phyloP scores from a whole-genome alignment of 2,888 invertebrate species.

The Melanotus villosus region DNA sequence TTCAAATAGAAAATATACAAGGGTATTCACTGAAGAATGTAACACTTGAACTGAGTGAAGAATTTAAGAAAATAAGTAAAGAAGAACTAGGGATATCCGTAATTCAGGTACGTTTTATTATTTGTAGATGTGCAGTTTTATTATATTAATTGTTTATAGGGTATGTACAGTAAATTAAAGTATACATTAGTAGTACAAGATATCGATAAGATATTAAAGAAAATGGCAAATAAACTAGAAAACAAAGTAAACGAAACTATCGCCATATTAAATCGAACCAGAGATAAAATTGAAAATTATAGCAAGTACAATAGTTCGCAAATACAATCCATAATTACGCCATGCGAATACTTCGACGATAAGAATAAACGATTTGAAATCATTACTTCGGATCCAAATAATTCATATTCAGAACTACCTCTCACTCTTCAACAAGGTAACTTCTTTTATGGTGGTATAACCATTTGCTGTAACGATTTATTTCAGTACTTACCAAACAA shows the following conservation, averaged over 20 bases:
- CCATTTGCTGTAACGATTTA: not conserved
- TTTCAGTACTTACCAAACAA: conserved; percentile 60
- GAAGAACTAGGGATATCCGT: conserved; percentile 63
- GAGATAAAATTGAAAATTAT: conserved; percentile 58
- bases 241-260: conserved; percentile 62
- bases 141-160: conserved; percentile 53
- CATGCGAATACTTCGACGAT: conserved; percentile 51
- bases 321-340: conserved; percentile 52
- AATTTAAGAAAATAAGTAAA: conserved; percentile 60
- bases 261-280: conserved; percentile 60
- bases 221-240: conserved; percentile 61
- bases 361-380: conserved; percentile 49
- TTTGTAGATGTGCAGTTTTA: not conserved
- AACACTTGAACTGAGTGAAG: conserved; percentile 56
- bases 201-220: conserved; percentile 58
- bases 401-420: conserved; percentile 50
- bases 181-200: conserved; percentile 58
- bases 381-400: conserved; percentile 44
- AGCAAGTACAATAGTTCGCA: conserved; percentile 45
- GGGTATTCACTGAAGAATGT: conserved; percentile 54
- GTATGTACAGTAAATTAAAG: conserved; percentile 63
- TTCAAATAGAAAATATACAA: conserved; percentile 51
- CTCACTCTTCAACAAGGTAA: conserved; percentile 51
- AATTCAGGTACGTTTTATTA: conserved; percentile 58
- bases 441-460: not conserved